Conservation (phyloP, 2,888 invertebrate genomes). For the Eristalis tenax region DNA sequence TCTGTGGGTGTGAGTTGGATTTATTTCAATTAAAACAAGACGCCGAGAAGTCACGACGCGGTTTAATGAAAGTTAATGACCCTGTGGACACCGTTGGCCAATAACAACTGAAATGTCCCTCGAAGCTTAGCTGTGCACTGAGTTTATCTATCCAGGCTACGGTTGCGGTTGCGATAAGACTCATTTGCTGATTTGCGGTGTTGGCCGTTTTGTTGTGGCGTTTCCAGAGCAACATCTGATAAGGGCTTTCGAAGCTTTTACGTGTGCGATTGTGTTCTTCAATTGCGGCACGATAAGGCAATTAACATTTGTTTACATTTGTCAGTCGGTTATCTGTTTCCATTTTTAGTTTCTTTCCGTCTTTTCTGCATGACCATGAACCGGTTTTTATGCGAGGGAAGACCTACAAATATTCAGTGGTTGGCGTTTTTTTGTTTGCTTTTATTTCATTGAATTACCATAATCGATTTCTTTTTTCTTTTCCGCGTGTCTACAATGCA, state of each 20-base stretch:
- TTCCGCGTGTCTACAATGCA: background rate
- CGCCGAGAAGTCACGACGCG: background rate
- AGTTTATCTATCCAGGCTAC: background rate
- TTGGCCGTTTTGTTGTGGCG: background rate
- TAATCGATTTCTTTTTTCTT: conserved; percentile 7
- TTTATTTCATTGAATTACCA: background rate
- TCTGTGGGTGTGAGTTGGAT: conserved; percentile 7
- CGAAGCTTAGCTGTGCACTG: background rate
- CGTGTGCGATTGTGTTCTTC: background rate
- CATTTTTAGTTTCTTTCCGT: background rate
- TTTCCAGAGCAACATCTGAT: conserved; percentile 1
- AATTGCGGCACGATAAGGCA: background rate
- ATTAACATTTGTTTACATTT: background rate
- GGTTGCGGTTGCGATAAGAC: background rate
- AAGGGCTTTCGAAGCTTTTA: background rate
- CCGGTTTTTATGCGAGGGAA: background rate
- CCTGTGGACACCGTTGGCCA: background rate
- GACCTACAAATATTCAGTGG: background rate
- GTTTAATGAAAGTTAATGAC: conserved; percentile 20
- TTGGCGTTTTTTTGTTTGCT: background rate
- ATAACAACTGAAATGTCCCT: background rate
- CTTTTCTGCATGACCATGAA: background rate
- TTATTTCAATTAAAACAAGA: background rate
- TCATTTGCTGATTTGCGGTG: background rate
- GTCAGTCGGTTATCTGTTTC: background rate